phyloP scores from a whole-genome alignment of 2,888 invertebrate genomes.

The Tachina fera region DNA sequence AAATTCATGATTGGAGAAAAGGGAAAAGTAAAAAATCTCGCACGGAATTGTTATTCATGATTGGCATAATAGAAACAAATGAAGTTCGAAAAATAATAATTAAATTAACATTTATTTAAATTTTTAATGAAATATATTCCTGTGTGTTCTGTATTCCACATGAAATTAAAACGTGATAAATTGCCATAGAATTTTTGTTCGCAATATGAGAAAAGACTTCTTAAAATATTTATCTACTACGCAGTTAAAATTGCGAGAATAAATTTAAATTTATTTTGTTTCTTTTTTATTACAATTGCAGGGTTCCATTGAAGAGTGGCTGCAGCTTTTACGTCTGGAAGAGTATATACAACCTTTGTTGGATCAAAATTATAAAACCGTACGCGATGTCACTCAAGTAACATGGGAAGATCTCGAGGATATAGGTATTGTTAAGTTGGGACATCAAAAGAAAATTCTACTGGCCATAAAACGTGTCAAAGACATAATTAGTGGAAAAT shows the following conservation, averaged over 20 bases:
- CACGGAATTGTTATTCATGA: no score
- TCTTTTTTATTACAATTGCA: slow-evolving; percentile 79
- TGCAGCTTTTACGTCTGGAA: slow-evolving; percentile 93
- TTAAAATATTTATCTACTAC: neutral
- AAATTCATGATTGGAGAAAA: no score
- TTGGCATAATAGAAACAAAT: no score
- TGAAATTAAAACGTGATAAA: no score
- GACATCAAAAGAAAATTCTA: slow-evolving; percentile 99
- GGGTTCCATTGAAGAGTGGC: slow-evolving; percentile 97
- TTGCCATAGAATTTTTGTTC: no score
- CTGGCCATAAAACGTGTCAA: slow-evolving; percentile 98
- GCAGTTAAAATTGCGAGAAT: neutral
- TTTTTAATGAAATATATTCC: no score
- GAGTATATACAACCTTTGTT: slow-evolving; percentile 95
- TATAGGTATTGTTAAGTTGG: slow-evolving; percentile 95
- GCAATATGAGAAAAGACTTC: no score
- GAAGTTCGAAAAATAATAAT: no score
- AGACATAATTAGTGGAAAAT: slow-evolving; percentile 94
- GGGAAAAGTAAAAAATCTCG: no score
- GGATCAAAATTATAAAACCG: slow-evolving; percentile 96
- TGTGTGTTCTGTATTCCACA: no score
- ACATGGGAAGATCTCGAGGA: slow-evolving; percentile 99
- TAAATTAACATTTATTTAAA: no score
- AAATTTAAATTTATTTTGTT: neutral
- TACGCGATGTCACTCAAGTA: slow-evolving; percentile 96